Conservation (phyloP, 2,797 vertebrate species). For the Cossypha caffra region DNA sequence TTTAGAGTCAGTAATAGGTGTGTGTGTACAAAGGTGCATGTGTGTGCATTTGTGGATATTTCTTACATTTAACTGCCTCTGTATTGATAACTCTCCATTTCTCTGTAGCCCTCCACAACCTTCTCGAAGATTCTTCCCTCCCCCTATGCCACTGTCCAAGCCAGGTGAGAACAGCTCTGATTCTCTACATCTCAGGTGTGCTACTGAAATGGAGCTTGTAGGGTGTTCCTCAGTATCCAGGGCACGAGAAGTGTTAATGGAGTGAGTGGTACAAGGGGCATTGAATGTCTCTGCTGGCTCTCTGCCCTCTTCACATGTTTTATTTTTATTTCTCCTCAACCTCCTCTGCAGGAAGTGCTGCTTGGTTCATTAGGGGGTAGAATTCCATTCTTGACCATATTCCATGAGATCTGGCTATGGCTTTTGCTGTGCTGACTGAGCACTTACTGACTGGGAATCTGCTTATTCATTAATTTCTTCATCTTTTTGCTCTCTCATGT, state of each 20-base stretch:
- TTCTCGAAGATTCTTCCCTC: constrained; percentile 92
- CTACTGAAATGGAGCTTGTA: neutral
- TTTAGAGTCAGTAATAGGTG: neutral
- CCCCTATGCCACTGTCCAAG: constrained; percentile 97
- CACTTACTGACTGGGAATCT: neutral
- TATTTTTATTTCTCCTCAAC: neutral
- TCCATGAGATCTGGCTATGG: neutral
- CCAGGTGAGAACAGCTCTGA: constrained; percentile 83
- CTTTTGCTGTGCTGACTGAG: neutral
- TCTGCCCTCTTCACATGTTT: neutral
- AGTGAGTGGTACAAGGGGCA: neutral
- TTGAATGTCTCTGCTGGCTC: neutral
- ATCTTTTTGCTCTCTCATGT: neutral
- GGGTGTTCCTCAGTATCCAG: neutral
- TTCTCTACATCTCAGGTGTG: neutral
- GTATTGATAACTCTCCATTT: neutral
- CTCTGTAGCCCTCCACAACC: constrained; percentile 86
- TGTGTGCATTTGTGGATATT: neutral
- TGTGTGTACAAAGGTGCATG: neutral
- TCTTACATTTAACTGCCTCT: neutral
- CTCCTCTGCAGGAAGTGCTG: neutral
- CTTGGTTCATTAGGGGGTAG: neutral
- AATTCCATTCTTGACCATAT: neutral
- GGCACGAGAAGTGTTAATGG: neutral
- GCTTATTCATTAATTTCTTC: neutral